phyloP scores from a whole-genome alignment of 30 jellyfish, hydroid and myxozoan species.

The Nemopilema nomurai region DNA sequence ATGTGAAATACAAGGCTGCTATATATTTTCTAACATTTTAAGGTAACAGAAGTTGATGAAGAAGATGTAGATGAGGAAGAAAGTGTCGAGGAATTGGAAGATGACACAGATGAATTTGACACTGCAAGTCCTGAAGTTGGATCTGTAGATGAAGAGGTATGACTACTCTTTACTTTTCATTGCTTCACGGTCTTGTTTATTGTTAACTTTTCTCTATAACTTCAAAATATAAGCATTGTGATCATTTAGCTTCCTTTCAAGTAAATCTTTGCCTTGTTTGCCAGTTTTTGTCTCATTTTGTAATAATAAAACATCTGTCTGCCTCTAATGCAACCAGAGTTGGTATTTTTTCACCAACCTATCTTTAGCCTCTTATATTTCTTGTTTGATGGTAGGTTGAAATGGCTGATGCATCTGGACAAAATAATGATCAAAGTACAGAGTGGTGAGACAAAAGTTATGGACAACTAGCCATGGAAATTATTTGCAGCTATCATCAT shows the following conservation, averaged over 20 bases:
- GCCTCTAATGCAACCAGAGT: not conserved
- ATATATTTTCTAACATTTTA: too few relatives aligned
- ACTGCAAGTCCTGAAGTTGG: constrained; percentile 91
- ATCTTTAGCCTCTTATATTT: not conserved
- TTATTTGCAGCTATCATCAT: not conserved
- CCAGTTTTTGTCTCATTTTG: not conserved
- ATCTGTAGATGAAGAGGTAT: constrained; percentile 85
- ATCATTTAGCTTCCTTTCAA: not conserved
- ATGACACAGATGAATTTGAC: constrained; percentile 95
- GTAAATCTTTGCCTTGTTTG: not conserved
- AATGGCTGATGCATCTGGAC: constrained; percentile 63
- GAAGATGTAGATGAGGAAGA: constrained; percentile 89
- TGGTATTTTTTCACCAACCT: not conserved
- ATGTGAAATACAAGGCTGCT: too few relatives aligned
- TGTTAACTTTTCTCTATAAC: not conserved
- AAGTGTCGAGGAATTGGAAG: constrained; percentile 80
- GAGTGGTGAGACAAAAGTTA: constrained; percentile 36
- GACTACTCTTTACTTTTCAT: not conserved
- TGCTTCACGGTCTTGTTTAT: not conserved
- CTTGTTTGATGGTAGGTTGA: constrained; percentile 43
- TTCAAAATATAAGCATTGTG: not conserved
- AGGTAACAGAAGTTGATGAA: constrained; percentile 77
- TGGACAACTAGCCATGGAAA: not conserved
- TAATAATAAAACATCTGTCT: not conserved
- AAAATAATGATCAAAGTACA: constrained; percentile 42